These are phyloP conservation scores for Andricus quercusramuli DNA, from an alignment of 2,888 invertebrate species.

Conservation along the genomic window DNA sequence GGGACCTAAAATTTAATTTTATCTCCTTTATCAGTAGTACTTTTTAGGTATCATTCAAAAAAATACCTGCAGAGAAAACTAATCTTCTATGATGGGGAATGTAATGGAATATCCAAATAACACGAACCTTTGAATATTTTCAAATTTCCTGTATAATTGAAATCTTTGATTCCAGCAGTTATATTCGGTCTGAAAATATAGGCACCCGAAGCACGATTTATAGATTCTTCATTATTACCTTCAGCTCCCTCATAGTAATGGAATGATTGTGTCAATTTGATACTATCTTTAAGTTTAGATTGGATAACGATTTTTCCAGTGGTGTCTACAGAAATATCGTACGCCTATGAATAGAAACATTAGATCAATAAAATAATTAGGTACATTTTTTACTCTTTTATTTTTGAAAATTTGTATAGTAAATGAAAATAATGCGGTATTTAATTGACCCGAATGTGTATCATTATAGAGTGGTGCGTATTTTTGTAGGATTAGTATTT, in stretches of 20 bases:
- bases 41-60: too few relatives aligned
- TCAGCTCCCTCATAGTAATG: constrained; percentile 86
- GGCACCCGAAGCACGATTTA: constrained; percentile 90
- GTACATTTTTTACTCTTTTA: too few relatives aligned
- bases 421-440: too few relatives aligned
- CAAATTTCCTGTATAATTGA: background rate
- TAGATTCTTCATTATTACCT: constrained; percentile 83
- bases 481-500: too few relatives aligned
- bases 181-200: constrained; percentile 89
- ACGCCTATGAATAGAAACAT: background rate
- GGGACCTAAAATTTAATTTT: constrained; percentile 78
- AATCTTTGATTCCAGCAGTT: constrained; percentile 61
- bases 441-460: too few relatives aligned
- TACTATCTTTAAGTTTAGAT: background rate
- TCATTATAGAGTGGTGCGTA: too few relatives aligned
- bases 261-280: constrained; percentile 82
- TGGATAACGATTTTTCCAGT: constrained; percentile 21
- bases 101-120: too few relatives aligned
- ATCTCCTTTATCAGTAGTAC: too few relatives aligned
- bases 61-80: too few relatives aligned
- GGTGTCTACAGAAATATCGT: constrained; percentile 21
- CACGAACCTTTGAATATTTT: constrained; percentile 8
- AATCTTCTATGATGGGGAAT: too few relatives aligned
- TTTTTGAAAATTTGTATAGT: too few relatives aligned
- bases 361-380: background rate